Base-by-base conservation (phyloP, 2,888 invertebrate species). In the Dryococelus australis region DNA sequence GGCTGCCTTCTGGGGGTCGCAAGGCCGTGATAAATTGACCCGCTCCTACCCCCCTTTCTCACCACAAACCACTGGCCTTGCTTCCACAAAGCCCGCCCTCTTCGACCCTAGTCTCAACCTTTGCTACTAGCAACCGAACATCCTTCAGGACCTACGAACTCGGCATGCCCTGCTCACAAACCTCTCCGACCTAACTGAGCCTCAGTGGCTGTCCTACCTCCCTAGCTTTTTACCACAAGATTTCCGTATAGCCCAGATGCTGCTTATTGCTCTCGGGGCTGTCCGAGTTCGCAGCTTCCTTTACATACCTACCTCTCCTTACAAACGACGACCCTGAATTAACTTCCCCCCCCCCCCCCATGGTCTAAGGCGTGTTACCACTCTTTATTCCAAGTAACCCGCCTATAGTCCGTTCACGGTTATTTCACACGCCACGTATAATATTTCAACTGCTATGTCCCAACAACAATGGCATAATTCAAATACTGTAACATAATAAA, bases 1-100 rank as follows among this genome's bases (percentile, higher is more conserved):
- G 65, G 65, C 24, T 20, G n/a, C 13, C 13, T 24, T 20, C 24
- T 9, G 16, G 65, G 65, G n/a, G 65, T 65, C 12, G 65, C 12
- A 24, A 8, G 65, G 65, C 20, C 24, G 65, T 24, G 24, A 24
- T 16, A 24, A 24, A 65, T 65, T 24, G n/a, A 65, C 24, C n/a
- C 24, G 24, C 8, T 24, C 65, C 24, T 1, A 65, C 0, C 65
- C 65, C 65, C 65, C 24, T 65, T 24, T 24, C 47, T 24, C 0
- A 12, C 65, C 65, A 13, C 47, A 9, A 65, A 65, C 65, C 65
- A 20, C 65, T 16, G 8, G 24, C 65, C 65, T 24, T 65, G 65
- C 65, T 65, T 65, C 65, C 65, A 65, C 65, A 65, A 65, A 65
- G 65, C 65, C 65, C 24, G 65, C 65, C 65, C 65, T 65, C 65